These are phyloP conservation scores for Rhinichthys osculus DNA, from an alignment of 2,797 vertebrate species.

Conservation along the genomic window DNA sequence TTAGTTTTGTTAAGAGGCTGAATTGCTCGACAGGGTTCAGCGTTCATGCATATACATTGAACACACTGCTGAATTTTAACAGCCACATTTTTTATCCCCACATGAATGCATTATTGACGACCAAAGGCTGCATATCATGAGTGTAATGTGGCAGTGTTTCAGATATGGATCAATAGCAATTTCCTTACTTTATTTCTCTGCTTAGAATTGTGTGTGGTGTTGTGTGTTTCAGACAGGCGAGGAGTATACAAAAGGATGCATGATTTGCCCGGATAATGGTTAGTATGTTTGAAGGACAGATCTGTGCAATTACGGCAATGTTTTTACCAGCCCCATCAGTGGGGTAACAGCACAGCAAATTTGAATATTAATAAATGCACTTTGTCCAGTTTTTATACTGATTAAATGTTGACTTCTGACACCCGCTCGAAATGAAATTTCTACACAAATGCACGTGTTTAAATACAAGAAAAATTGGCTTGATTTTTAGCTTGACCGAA, in stretches of 20 bases:
- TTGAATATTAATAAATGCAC: conserved; percentile 25
- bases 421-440: conserved; percentile 29
- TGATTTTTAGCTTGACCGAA: conserved; percentile 12
- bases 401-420: conserved; percentile 10
- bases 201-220: conserved; percentile 19
- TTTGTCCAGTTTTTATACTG: conserved; percentile 11
- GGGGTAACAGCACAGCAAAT: conserved; percentile 16
- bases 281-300: conserved; percentile 30
- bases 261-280: conserved; percentile 39
- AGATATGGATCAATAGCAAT: conserved; percentile 23
- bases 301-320: conserved; percentile 11
- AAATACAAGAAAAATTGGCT: conserved; percentile 19
- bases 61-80: conserved; percentile 26
- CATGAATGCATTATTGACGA: conserved; percentile 37
- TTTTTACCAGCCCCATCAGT: conserved; percentile 34
- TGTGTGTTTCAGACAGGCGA: neutral
- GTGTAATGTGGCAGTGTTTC: conserved; percentile 31
- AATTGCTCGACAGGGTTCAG: conserved; percentile 18
- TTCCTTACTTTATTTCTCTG: conserved; percentile 44
- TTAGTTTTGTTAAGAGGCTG: conserved; percentile 33
- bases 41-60: conserved; percentile 30
- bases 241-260: neutral
- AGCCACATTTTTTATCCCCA: conserved; percentile 27
- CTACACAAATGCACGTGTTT: neutral
- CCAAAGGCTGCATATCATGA: conserved; percentile 33